These are phyloP conservation scores for Eubasilissa splendida DNA, from an alignment of 2,888 invertebrate genomes.

Conservation along the genomic window DNA sequence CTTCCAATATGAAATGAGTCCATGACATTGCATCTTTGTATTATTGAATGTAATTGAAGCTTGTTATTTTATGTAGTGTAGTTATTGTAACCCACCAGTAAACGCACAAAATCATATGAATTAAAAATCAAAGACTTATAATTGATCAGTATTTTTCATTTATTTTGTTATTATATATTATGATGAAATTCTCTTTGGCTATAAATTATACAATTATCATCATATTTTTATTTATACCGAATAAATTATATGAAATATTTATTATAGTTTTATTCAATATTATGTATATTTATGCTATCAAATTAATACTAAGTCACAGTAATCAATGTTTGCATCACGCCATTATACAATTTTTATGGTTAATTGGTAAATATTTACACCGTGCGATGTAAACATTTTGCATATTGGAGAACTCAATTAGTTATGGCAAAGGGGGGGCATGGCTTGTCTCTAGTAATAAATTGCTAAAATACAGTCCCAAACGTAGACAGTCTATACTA, in stretches of 20 bases:
- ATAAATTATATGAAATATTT: conserved; percentile 60
- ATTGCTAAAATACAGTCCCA: too few relatives aligned
- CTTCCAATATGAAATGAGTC: conserved; percentile 1
- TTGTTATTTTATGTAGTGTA: conserved; percentile 2
- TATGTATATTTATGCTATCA: conserved; percentile 12
- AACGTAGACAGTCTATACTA: too few relatives aligned
- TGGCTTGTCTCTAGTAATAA: too few relatives aligned
- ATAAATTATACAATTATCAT: conserved; percentile 22
- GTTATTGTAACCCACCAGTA: conserved; percentile 13
- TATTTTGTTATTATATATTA: conserved; percentile 39
- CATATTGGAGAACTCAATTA: too few relatives aligned
- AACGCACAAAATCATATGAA: conserved; percentile 38
- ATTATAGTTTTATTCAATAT: conserved; percentile 53
- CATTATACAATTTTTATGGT: too few relatives aligned
- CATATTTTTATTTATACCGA: conserved; percentile 50
- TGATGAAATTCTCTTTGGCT: conserved; percentile 52
- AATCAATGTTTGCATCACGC: too few relatives aligned
- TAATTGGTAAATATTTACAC: too few relatives aligned
- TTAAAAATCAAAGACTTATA: conserved; percentile 34
- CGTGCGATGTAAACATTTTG: too few relatives aligned
- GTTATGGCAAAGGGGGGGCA: too few relatives aligned
- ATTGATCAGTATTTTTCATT: conserved; percentile 45
- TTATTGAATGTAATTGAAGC: conserved; percentile 3
- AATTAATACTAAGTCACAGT: neutral
- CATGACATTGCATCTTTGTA: conserved; percentile 27